These are phyloP conservation scores for Psilopsiagon aymara DNA, from an alignment of 2,113 vertebrate genomes.

Conservation along the genomic window DNA sequence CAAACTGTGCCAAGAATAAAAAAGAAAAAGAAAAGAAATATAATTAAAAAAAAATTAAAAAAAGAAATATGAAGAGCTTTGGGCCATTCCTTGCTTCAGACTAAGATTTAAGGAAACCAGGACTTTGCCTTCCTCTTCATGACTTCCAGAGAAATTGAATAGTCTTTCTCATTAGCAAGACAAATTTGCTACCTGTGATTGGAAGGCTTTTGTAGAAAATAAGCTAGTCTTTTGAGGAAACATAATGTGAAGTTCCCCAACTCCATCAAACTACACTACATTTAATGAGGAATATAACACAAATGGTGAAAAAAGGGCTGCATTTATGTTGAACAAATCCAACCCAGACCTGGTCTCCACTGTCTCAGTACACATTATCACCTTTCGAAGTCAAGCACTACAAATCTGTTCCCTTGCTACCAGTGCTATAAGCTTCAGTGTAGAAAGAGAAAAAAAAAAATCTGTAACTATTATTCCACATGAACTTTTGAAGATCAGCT, in stretches of 20 bases:
- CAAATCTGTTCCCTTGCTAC: background rate
- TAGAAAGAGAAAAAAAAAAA: background rate
- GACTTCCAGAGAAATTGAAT: background rate
- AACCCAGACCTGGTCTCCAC: background rate
- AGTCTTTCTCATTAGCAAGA: background rate
- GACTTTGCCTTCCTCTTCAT: background rate
- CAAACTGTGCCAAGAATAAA: rapidly evolving
- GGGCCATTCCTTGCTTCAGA: background rate
- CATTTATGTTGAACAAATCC: background rate
- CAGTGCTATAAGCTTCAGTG: background rate
- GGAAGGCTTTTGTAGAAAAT: background rate
- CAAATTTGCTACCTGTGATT: background rate
- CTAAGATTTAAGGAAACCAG: background rate
- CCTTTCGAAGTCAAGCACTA: background rate
- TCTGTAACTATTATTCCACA: background rate
- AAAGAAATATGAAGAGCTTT: background rate
- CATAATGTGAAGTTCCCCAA: background rate
- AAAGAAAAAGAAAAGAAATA: rapidly evolving
- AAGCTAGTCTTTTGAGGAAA: background rate
- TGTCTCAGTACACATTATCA: background rate
- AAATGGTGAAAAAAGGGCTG: background rate
- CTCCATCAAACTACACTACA: background rate
- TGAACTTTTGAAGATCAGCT: background rate
- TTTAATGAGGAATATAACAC: background rate
- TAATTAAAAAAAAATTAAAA: background rate